Base-by-base conservation (phyloP, 2,888 invertebrate species). In the Thymelicus lineola region DNA sequence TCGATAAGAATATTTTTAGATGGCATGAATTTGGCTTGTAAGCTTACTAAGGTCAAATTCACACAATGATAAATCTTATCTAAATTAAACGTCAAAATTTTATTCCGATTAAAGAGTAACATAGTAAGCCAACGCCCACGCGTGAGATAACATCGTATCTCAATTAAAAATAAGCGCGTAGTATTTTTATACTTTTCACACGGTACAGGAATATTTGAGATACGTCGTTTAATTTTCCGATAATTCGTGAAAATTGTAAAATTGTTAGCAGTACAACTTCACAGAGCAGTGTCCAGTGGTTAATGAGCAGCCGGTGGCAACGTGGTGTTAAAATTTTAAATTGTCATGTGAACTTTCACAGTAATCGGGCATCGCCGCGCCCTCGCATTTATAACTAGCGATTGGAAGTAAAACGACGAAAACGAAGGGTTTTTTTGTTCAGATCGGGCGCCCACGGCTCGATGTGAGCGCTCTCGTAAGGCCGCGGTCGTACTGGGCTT, bases 311-410 rank as follows among this genome's bases (percentile, higher is more conserved):
- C 75, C 86, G 80, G 87, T 88, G 87, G 88, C 90, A 82, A 79
- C 76, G 77, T 80, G 78, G 91, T 93, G 93, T 92, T 91, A 93
- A 93, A 92, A 93, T 84, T 78, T 85, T 86, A 86, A 91, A 93
- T 93, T 91, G 88, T 90, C 87, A 89, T 92, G 93, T 93, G 93
- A 93, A 93, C 92, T 93, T 92, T 93, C 93, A 93, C 93, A 93
- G 89, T 83, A 83, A 87, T 90, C 79, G 87, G 83, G 77, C 81
- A 86, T 84, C 80, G 79, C 69, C 73, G 74, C 76, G 75, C 76
- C 75, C 72, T 72, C 77, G 76, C 80, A 82, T 90, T 90, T 90
- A 90, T 88, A 83, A 85, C 84, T 84, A 76, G 79, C 76, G 75
- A 78, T 75, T 75, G 75, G 75, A 74, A 76, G 72, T 76, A 77